Conservation (phyloP, 2,113 vertebrate species). For the Carassius gibelio region DNA sequence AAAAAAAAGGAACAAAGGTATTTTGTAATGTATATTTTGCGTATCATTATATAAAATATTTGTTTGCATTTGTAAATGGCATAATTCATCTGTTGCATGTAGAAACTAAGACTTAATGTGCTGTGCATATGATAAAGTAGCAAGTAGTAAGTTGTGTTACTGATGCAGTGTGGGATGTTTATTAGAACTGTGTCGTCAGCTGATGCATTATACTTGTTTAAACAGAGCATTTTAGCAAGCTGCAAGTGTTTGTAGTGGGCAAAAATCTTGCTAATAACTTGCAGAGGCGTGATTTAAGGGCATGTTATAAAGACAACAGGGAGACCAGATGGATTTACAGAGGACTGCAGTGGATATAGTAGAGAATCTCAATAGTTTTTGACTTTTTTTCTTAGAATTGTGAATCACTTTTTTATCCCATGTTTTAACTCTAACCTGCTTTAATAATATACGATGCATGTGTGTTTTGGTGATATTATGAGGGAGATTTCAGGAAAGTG, state of each 20-base stretch:
- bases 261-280: slow-evolving; percentile 20
- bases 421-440: too few relatives aligned
- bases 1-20: background rate
- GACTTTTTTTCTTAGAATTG: too few relatives aligned
- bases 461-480: background rate
- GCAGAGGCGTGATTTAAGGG: slow-evolving; percentile 9
- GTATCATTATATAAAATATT: background rate
- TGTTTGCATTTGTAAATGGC: background rate
- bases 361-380: too few relatives aligned
- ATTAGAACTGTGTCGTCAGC: background rate
- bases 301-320: background rate
- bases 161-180: background rate
- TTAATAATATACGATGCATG: background rate
- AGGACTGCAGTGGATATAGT: background rate
- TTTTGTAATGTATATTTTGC: background rate
- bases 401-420: too few relatives aligned
- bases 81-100: background rate
- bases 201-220: background rate
- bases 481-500: background rate
- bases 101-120: background rate
- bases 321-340: background rate
- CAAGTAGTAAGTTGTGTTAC: background rate
- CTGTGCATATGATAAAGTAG: background rate
- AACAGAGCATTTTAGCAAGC: background rate
- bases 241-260: background rate